A percentile compares a stretch with the other conserved stretches of the same genome.
Evolutionary conservation across 30 jellyfish, hydroid and myxozoan species (phyloP).

Genomic region (Phacellophora camtschatica): DNA sequence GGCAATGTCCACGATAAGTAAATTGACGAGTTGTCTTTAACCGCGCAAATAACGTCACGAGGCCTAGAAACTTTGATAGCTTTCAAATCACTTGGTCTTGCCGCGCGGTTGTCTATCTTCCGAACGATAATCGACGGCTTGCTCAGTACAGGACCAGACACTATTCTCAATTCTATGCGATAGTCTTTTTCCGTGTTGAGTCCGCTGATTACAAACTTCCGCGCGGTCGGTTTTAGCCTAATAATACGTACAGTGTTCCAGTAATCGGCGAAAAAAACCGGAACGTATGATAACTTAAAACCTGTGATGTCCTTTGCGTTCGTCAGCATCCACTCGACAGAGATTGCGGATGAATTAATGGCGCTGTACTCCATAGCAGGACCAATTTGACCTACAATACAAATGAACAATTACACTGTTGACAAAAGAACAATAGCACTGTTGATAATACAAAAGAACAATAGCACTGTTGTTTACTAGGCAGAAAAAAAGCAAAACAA

Average conservation of each 20-base stretch:
- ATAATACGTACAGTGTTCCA: conserved; percentile 47
- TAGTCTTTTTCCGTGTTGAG: conserved; percentile 32
- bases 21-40: conserved; percentile 44
- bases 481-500: too few species aligned
- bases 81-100: conserved; percentile 22
- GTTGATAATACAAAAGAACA: background rate
- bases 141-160: conserved; percentile 47
- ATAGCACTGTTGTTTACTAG: too few species aligned
- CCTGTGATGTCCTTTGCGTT: conserved; percentile 45
- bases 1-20: conserved; percentile 59
- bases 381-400: conserved; percentile 23
- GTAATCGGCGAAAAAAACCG: conserved; percentile 31
- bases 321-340: conserved; percentile 1
- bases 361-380: conserved; percentile 17
- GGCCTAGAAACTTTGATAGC: conserved; percentile 44
- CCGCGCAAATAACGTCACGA: conserved; percentile 46
- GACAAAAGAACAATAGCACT: background rate
- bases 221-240: background rate
- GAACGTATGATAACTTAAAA: conserved; percentile 27
- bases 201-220: background rate
- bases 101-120: background rate
- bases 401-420: background rate
- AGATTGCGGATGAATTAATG: conserved; percentile 22
- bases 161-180: conserved; percentile 52
- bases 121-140: conserved; percentile 35